phyloP scores from a whole-genome alignment of 2,113 vertebrate species.

The Chinchilla lanigera region DNA sequence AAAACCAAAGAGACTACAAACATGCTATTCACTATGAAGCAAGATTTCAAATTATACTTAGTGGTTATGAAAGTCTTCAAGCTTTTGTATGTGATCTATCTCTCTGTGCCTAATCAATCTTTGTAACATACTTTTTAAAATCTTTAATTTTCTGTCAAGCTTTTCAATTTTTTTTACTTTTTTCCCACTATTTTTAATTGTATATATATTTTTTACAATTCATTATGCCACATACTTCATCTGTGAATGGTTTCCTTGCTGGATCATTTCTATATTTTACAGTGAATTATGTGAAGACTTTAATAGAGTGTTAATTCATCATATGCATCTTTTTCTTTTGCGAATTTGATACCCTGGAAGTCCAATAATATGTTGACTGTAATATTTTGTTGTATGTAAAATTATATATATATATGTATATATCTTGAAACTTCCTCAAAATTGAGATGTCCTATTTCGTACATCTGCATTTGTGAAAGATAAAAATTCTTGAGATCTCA shows the following conservation, averaged over 20 bases:
- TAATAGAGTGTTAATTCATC: not conserved
- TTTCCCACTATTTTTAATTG: not conserved
- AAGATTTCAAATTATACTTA: not conserved
- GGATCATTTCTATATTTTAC: not conserved
- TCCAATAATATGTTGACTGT: not conserved
- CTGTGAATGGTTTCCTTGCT: not conserved
- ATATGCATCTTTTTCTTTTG: not conserved
- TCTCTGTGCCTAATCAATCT: not conserved
- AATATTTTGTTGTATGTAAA: not conserved
- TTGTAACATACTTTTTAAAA: not conserved
- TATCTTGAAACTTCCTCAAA: not conserved
- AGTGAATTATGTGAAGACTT: not conserved
- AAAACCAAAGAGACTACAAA: not conserved
- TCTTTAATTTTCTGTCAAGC: not conserved
- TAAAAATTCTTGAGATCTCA: not conserved
- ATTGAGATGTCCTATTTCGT: not conserved
- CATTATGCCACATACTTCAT: not conserved
- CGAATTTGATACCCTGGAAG: not conserved
- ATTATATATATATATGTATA: not conserved
- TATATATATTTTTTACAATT: not conserved
- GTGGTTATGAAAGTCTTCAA: not conserved
- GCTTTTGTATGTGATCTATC: not conserved
- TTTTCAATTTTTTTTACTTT: not conserved
- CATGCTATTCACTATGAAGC: not conserved
- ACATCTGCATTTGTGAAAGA: not conserved